Evolutionary conservation across 2,113 vertebrate species (phyloP), one percentile per base, ranked within the genome.

Genomic region (Scomber colias): DNA sequence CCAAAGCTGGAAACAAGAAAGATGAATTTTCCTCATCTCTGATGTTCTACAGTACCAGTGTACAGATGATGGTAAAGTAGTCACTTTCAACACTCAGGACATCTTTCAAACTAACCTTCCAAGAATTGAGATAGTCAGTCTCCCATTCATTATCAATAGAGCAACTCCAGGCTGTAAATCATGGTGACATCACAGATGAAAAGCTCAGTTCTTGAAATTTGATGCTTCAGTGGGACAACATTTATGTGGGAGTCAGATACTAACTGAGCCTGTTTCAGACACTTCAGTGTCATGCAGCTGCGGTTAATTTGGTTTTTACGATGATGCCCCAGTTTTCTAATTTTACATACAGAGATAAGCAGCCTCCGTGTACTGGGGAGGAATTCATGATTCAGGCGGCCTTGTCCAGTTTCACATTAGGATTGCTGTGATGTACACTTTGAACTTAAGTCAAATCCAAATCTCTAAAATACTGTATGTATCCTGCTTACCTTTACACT

Each of bases 131-230:
- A 81, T 63, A 81, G 72, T 80, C 75, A 21, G 55, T 70, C 56
- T 63, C 21, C 31, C 56, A 84, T 83, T 74, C 51, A 86, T 74
- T 63, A 74, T 74, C 89, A 87, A 49, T 76, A 45, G 70, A 72
- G 82, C 19, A 5, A 65, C 79, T 81, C 62, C 4, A 2, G 61
- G 70, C 46, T 55, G 77, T 71, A 73, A 71, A 79, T 83, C 64
- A 85, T 50, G 27, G 60, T 65, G 82, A 65, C 78, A 67, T 80
- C 63, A 72, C 45, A 64, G 60, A 81, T 81, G 69, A 75, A 69
- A 86, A 65, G n/a, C 56, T 49, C 60, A 56, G 31, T 53, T 86
- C 63, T 57, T 73, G 15, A 78, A 81, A 79, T 78, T 7, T 53
- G n/a, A 75, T 27, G 51, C 40, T 64, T 55, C 0, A 10, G 31